Evolutionary conservation across 2,888 invertebrate genomes (phyloP).

Genomic region (Callyntrura sp.): DNA sequence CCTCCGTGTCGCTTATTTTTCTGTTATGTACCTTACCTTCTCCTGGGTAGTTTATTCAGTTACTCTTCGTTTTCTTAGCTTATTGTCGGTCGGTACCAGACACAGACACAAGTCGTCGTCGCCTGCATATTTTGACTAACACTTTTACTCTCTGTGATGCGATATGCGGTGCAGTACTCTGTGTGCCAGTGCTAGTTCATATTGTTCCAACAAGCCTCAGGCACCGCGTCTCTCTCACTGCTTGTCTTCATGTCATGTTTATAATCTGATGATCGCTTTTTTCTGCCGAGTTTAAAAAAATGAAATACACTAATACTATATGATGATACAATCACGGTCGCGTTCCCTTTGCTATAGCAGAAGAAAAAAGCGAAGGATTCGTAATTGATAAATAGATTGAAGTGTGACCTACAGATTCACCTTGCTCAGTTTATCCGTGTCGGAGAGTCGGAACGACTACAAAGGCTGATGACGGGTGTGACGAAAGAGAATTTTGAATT

Average conservation of each 20-base stretch:
- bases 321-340: slow-evolving; percentile 32
- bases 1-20: not conserved
- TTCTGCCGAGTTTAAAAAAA: slow-evolving; percentile 11
- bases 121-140: not conserved
- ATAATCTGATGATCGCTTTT: not conserved
- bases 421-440: slow-evolving; percentile 65
- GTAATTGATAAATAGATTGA: slow-evolving; percentile 75
- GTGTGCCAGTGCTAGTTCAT: slow-evolving; percentile 22
- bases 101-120: slow-evolving; percentile 6
- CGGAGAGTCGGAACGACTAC: slow-evolving; percentile 60
- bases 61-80: too few relatives aligned
- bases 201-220: slow-evolving; percentile 31
- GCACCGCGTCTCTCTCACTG: slow-evolving; percentile 12
- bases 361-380: slow-evolving; percentile 1
- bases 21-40: not conserved
- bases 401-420: slow-evolving; percentile 63
- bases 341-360: not conserved
- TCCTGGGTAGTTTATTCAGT: not conserved
- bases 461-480: slow-evolving; percentile 72
- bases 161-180: not conserved
- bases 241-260: slow-evolving; percentile 20
- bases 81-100: slow-evolving; percentile 17
- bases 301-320: not conserved
- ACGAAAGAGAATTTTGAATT: slow-evolving; percentile 64
- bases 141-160: slow-evolving; percentile 50